phyloP scores from a whole-genome alignment of 2,797 vertebrate genomes.

The Menidia menidia region DNA sequence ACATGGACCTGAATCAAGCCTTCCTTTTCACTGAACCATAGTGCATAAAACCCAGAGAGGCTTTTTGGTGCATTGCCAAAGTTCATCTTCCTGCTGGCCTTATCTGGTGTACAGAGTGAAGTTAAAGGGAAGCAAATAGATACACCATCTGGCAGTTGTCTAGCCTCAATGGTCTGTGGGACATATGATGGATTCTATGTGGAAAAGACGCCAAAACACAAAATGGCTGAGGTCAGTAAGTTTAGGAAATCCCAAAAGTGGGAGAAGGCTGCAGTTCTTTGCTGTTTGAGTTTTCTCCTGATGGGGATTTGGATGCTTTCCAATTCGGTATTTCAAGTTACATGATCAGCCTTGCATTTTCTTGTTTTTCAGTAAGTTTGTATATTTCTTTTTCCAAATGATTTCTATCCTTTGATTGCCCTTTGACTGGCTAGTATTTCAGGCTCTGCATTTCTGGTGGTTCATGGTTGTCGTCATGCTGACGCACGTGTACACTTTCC shows the following conservation, averaged over 20 bases:
- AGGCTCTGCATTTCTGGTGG: constrained; percentile 54
- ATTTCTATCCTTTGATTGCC: constrained; percentile 18
- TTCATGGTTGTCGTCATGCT: constrained; percentile 65
- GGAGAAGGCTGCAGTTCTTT: constrained; percentile 40
- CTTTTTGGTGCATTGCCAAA: constrained; percentile 51
- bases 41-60: constrained; percentile 40
- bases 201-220: constrained; percentile 66
- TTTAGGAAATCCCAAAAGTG: constrained; percentile 76
- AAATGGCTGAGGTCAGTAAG: constrained; percentile 66
- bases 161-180: constrained; percentile 71
- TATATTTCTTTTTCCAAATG: constrained; percentile 10
- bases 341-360: constrained; percentile 15
- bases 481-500: constrained; percentile 56
- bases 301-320: constrained; percentile 36
- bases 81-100: constrained; percentile 40
- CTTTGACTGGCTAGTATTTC: constrained; percentile 47
- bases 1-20: constrained; percentile 41
- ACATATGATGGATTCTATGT: constrained; percentile 71
- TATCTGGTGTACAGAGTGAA: constrained; percentile 59
- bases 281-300: constrained; percentile 39
- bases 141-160: constrained; percentile 76
- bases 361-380: constrained; percentile 21
- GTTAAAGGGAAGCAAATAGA: constrained; percentile 74
- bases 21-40: constrained; percentile 38
- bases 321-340: constrained; percentile 31